Evolutionary conservation across 2,888 invertebrate species (phyloP), one percentile per base, ranked within the genome.

Genomic region (Tachina fera): DNA sequence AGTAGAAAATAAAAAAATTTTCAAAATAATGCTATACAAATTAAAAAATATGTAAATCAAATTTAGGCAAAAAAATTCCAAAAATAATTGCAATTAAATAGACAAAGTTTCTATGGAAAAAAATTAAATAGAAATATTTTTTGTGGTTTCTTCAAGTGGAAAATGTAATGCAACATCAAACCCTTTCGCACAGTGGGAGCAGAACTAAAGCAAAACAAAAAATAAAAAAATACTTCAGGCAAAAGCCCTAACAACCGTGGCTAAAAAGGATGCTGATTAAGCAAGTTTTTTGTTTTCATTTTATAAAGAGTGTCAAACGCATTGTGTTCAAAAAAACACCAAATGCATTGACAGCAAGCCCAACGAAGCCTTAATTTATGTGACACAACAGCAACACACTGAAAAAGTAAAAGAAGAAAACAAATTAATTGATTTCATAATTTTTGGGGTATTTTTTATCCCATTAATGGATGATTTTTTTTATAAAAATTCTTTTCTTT

Each of bases 101-200:
- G 51, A 49, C 60, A 47, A 68, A 61, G 47, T 68, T 53, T 14
- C 45, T 47, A 68, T 47, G n/a, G 39, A 70, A 51, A 74, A 74
- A 43, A 41, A 43, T 43, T n/a, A n/a, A n/a, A n/a, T n/a, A n/a
- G 22, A 60, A 45, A 45, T 1, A 51, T 74, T 19, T 60, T 72
- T 89, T 89, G 90, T 88, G 90, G 90, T 90, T 90, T 88, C 87
- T 88, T 91, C 89, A 90, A 89, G 90, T 90, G 91, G 90, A 91
- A 91, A 90, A 90, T 90, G 89, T 90, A 88, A 90, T 89, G 90
- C 91, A 91, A 90, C 91, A 91, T 88, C 89, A 86, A 80, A 78
- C 83, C 84, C 76, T 53, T 13, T 72, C 5, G 31, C 68, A 60
- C 76, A 77, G 53, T 56, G n/a, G 41, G 13, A 56, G n/a, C n/a